A percentile compares a stretch with the other conserved stretches of the same genome.
Evolutionary conservation across 2,797 vertebrate genomes (phyloP).

Genomic region (Leucoraja ocellata): DNA sequence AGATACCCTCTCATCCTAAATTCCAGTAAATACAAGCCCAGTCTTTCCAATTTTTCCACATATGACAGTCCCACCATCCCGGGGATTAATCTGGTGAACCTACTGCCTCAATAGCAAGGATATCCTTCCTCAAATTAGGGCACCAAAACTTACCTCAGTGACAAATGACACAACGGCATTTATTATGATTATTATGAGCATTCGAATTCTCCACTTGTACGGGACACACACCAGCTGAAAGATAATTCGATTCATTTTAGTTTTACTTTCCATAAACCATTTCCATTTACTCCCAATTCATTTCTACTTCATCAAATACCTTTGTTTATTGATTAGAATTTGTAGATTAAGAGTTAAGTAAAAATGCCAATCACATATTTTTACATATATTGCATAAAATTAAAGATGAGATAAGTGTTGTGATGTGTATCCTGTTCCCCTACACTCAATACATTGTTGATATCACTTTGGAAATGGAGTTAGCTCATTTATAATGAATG

Average conservation of each 20-base stretch:
- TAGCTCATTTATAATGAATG: background rate
- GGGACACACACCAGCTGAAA: slow-evolving; percentile 84
- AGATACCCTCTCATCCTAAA: no score
- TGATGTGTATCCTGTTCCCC: no score
- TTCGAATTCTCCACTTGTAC: slow-evolving; percentile 69
- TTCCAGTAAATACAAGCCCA: no score
- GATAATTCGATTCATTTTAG: slow-evolving; percentile 2
- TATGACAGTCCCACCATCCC: no score
- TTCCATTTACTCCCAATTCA: background rate
- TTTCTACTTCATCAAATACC: background rate
- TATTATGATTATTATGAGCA: slow-evolving; percentile 68
- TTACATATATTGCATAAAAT: background rate
- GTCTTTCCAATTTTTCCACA: no score
- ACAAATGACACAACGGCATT: slow-evolving; percentile 73
- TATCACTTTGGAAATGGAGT: background rate
- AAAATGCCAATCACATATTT: background rate
- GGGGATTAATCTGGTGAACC: no score
- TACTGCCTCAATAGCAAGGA: no score
- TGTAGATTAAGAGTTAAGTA: background rate
- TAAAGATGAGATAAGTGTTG: background rate
- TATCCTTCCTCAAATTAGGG: no score
- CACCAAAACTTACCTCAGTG: slow-evolving; percentile 74
- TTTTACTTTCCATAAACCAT: background rate
- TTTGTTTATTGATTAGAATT: background rate
- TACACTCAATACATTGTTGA: background rate